These are phyloP conservation scores for Rhizoglyphus robini DNA, from an alignment of 1,140 invertebrate species.

Conservation along the genomic window DNA sequence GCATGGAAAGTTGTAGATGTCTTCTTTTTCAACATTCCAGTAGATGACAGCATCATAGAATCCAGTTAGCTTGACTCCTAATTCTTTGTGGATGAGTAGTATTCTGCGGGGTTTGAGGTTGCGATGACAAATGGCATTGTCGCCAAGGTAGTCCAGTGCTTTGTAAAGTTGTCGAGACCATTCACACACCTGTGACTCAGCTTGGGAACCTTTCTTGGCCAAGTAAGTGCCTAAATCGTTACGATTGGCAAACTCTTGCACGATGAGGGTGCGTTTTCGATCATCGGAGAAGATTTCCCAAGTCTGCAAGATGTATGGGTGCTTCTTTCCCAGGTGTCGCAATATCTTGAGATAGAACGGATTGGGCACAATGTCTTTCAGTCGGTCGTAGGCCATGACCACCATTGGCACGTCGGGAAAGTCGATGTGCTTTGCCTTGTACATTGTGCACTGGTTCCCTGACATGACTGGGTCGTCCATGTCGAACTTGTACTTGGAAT, in stretches of 20 bases:
- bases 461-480: not conserved
- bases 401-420: not conserved
- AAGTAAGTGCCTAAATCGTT: not conserved
- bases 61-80: not conserved
- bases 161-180: slow-evolving; percentile 6
- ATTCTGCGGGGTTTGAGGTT: not conserved
- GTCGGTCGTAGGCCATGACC: not conserved
- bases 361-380: not conserved
- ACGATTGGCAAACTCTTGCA: slow-evolving; percentile 15
- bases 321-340: slow-evolving; percentile 10
- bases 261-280: not conserved
- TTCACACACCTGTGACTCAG: not conserved
- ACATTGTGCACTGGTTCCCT: not conserved
- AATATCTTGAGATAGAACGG: slow-evolving; percentile 2
- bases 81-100: not conserved
- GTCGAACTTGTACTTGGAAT: not conserved
- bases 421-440: slow-evolving; percentile 2
- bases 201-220: not conserved
- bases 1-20: slow-evolving; percentile 13
- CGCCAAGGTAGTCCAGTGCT: slow-evolving; percentile 13
- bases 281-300: slow-evolving; percentile 14
- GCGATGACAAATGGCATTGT: slow-evolving; percentile 4
- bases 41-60: slow-evolving; percentile 6
- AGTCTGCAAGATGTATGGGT: slow-evolving; percentile 7
- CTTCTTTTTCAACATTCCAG: slow-evolving; percentile 14